Base-by-base conservation (phyloP, 2,888 invertebrate genomes). In the Tipula unca region DNA sequence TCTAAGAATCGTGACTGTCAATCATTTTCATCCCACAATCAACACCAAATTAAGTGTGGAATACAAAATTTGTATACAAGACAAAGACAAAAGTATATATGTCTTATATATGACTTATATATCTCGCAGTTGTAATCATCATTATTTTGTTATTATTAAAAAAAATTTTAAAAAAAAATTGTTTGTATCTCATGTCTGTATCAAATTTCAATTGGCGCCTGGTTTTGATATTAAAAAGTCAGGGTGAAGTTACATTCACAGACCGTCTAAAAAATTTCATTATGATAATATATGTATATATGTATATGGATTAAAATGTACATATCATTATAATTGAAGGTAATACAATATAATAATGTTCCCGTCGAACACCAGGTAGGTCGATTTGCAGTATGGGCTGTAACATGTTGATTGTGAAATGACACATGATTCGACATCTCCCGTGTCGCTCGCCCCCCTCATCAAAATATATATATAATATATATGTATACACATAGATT, bases 11-110 rank as follows among this genome's bases (percentile, higher is more conserved):
- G 69, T 69, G 69, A 69, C 69, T 69, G 69, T 69, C 69, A 69
- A 69, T 69, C 69, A 69, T 69, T 69, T 69, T 69, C 69, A 25
- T 69, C 69, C 69, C 69, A 69, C 69, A 69, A 69, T 69, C 69
- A 69, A 69, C 69, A 69, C 69, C 69, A 69, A 69, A 69, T 69
- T 69, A 69, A 69, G 69, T 25, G 69, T 69, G 69, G 69, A 69
- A 25, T 69, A 69, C 2, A 32, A 32, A 32, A 32, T 32, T 32
- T 32, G 32, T 69, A 8, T 69, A 69, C 25, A 3, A 69, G 25
- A 69, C 69, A 69, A 69, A 69, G 69, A 69, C 69, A 69, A 48
- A 17, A 32, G 32, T 32, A 1, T n/a, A n/a, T n/a, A n/a, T n/a
- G n/a, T n/a, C n/a, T n/a, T 42, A 42, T n/a, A 42, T 42, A 14